Conservation (phyloP, 2,113 vertebrate species). For the Catharus minimus region DNA sequence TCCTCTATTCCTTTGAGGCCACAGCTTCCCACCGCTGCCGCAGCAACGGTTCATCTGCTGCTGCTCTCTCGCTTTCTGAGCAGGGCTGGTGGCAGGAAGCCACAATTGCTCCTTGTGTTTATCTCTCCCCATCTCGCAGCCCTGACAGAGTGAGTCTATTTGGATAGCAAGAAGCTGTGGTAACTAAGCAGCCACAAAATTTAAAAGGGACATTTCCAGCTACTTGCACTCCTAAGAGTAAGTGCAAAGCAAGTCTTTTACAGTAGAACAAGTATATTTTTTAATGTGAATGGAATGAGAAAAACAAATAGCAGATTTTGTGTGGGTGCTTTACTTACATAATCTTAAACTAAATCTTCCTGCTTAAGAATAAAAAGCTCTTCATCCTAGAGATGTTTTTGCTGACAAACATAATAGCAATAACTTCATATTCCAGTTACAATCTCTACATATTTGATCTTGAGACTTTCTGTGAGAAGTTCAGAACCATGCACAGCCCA, state of each 20-base stretch:
- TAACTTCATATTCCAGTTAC: neutral
- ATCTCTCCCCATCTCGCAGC: constrained; percentile 39
- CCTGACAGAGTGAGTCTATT: constrained; percentile 32
- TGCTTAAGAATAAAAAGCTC: neutral
- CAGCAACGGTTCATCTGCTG: constrained; percentile 30
- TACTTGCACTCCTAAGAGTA: constrained; percentile 1
- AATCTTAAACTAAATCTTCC: constrained; percentile 11
- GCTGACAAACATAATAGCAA: neutral
- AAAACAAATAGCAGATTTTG: constrained; percentile 24
- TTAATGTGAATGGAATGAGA: neutral
- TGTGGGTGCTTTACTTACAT: constrained; percentile 11
- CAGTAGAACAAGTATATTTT: constrained; percentile 2
- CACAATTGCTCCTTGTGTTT: constrained; percentile 57
- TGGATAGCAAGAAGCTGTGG: constrained; percentile 38
- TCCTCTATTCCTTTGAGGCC: neutral
- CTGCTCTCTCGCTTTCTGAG: constrained; percentile 31
- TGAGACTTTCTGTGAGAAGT: neutral
- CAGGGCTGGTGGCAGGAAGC: constrained; percentile 61
- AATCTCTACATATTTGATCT: neutral
- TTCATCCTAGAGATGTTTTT: neutral
- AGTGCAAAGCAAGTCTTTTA: constrained; percentile 12
- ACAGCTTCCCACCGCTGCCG: neutral
- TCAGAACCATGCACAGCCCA: neutral
- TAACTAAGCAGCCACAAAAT: constrained; percentile 41
- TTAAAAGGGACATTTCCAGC: constrained; percentile 19